phyloP scores from a whole-genome alignment of 2,113 vertebrate species.

The Chloebia gouldiae region DNA sequence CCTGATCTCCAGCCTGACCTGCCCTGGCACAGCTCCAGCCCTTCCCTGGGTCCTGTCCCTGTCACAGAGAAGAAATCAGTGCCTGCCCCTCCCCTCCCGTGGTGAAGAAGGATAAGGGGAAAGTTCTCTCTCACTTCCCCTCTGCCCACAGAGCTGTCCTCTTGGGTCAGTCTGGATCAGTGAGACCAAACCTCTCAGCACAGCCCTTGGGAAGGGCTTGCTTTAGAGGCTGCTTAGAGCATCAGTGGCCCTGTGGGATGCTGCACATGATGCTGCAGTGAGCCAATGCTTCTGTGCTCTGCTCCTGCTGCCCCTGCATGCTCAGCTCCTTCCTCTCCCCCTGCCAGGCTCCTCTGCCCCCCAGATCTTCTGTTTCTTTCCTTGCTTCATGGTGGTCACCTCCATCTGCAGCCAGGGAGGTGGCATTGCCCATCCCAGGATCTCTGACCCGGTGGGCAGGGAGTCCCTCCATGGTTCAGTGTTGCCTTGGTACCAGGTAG shows the following conservation, averaged over 20 bases:
- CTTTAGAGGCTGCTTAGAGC: not conserved
- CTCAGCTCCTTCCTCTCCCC: not conserved
- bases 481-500: fast-evolving
- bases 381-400: not conserved
- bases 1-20: fast-evolving
- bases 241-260: not conserved
- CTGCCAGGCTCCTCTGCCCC: not conserved
- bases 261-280: not conserved
- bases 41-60: fast-evolving
- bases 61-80: fast-evolving
- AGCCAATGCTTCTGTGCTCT: not conserved
- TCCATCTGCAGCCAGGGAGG: not conserved
- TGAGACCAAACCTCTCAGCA: not conserved
- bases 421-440: not conserved
- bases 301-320: fast-evolving
- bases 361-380: not conserved
- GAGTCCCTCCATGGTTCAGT: fast-evolving
- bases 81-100: not conserved
- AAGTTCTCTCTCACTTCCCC: too few species aligned
- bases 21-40: fast-evolving
- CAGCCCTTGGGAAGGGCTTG: not conserved
- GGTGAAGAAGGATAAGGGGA: not conserved
- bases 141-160: not conserved
- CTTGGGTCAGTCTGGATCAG: not conserved
- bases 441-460: not conserved